A percentile compares a stretch with the other conserved stretches of the same genome.
These are phyloP conservation scores for Erythrocercus mccallii DNA, from an alignment of 2,113 vertebrate species.

Conservation along the genomic window DNA sequence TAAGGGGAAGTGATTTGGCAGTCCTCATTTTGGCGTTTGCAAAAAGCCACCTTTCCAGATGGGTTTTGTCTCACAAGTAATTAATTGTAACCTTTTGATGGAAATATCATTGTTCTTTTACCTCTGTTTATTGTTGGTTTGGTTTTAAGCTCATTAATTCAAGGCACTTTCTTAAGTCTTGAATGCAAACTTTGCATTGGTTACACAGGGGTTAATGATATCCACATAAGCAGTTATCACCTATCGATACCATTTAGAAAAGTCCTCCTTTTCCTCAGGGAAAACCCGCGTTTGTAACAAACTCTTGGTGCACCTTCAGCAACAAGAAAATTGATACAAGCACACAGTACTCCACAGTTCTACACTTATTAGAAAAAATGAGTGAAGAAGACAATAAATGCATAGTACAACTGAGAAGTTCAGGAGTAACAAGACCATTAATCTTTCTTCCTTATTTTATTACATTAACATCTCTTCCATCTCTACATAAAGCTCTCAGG, in stretches of 20 bases:
- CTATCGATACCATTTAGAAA: not conserved
- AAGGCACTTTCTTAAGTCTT: not conserved
- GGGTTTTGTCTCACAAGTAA: not conserved
- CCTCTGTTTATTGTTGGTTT: not conserved
- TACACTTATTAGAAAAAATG: not conserved
- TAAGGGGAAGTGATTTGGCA: not conserved
- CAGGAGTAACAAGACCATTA: not conserved
- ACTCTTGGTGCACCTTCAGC: not conserved
- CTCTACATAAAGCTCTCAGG: not conserved
- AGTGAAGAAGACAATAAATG: not conserved
- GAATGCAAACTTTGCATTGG: not conserved
- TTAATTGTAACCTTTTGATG: not conserved
- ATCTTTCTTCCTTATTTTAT: constrained; percentile 38
- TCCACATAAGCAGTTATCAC: not conserved
- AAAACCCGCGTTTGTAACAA: not conserved
- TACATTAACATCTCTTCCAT: constrained; percentile 30
- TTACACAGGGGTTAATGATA: not conserved
- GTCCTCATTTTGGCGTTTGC: not conserved
- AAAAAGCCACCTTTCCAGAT: not conserved
- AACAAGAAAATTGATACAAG: not conserved
- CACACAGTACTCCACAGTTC: not conserved
- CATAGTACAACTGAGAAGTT: not conserved
- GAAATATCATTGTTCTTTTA: not conserved
- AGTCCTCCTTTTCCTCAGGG: not conserved
- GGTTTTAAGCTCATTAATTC: not conserved